Base-by-base conservation (phyloP, 1,140 invertebrate species). In the Psilanteris sp. region DNA sequence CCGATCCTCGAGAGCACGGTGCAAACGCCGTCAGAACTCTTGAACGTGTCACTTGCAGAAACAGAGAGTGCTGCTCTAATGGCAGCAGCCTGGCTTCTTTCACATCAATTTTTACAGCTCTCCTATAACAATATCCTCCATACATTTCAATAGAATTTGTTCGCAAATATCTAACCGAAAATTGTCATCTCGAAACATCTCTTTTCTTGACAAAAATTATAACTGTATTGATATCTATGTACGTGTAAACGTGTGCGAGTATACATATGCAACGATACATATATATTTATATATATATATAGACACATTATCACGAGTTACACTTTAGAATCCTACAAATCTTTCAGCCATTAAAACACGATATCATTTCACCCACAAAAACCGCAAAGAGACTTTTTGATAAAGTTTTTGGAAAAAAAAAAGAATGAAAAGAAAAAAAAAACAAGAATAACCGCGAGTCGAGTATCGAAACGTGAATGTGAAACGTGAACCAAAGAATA, bases 21-120 rank as follows among this genome's bases (percentile, higher is more conserved):
- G 41, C 62, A 74, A 67, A 52, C 70, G 54, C 61, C 48, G 64
- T 37, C 36, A 62, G 59, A 14, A 64, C 70, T 64, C 77, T 79
- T 74, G 61, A 71, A 71, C 68, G 66, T 80, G 79, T 80, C 79
- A 80, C 73, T 75, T 71, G 70, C 79, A 80, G 79, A 59, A 79
- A 64, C 67, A 71, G 48, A 73, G 54, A 67, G 52, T 61, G 44
- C 54, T 20, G 61, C 55, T 67, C 62, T 68, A 75, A 75, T 75
- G 48, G 62, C 43, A 68, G 48, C 50, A 57, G 55, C 39, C 48
- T 57, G 32, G 26, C 62, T 68, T 48, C 57, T 64, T 68, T 57
- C 41, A 54, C 55, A 67, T 62, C 72, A 75, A 64, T 75, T 75
- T 68, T 75, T 68, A 64, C 72, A 68, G 64, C 55, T 34, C 59